A percentile compares a stretch with the other conserved stretches of the same genome.
phyloP scores from a whole-genome alignment of 2,888 invertebrate species.

The Agrotis exclamationis region DNA sequence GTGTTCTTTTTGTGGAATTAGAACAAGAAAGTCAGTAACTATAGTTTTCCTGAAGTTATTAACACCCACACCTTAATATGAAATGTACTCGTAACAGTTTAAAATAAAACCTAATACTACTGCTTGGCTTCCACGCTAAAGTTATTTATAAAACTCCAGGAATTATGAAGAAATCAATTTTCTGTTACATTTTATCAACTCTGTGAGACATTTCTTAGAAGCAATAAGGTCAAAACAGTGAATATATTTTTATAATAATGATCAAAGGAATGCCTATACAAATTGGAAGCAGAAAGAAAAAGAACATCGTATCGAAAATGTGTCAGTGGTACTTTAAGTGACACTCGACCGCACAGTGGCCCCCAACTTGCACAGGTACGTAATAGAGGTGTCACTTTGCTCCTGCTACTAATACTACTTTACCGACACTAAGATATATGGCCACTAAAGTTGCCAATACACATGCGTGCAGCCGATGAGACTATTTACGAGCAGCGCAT shows the following conservation, averaged over 20 bases:
- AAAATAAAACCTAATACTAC: too few relatives aligned
- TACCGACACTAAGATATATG: slow-evolving; percentile 55
- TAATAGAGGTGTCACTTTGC: slow-evolving; percentile 35
- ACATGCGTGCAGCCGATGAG: slow-evolving; percentile 36
- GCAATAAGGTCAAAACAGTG: too few relatives aligned
- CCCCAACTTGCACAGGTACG: background rate
- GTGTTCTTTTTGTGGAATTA: slow-evolving; percentile 3
- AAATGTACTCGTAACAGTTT: too few relatives aligned
- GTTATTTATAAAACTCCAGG: background rate
- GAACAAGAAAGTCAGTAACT: background rate
- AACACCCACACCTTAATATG: too few relatives aligned
- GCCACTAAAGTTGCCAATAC: slow-evolving; percentile 54
- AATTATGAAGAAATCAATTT: background rate
- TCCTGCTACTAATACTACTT: slow-evolving; percentile 50
- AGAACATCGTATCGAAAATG: background rate
- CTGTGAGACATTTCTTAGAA: too few relatives aligned
- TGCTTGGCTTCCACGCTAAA: background rate
- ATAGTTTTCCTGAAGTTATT: too few relatives aligned
- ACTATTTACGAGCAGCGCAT: slow-evolving; percentile 50
- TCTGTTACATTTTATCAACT: too few relatives aligned
- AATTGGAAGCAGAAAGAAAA: too few relatives aligned
- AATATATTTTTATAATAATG: too few relatives aligned
- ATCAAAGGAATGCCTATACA: too few relatives aligned
- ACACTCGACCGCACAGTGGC: background rate
- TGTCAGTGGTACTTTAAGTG: background rate